These are phyloP conservation scores for Rhabdomys pumilio DNA, from an alignment of 2,797 vertebrate genomes.

Conservation along the genomic window DNA sequence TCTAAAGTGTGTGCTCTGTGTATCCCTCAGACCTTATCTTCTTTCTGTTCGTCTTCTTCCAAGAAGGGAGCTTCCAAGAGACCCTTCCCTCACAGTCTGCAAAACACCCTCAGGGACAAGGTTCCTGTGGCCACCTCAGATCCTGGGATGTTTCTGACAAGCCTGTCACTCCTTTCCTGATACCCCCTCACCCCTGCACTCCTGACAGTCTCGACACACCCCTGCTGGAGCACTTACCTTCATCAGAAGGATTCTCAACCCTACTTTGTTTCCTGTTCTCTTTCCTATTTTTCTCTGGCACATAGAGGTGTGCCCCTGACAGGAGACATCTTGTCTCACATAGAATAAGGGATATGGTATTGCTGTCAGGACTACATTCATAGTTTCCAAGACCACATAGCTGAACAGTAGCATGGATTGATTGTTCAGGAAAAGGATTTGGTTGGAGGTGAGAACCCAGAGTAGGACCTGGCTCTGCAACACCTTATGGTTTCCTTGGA, in stretches of 20 bases:
- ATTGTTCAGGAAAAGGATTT: slow-evolving; percentile 14
- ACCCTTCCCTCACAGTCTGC: neutral
- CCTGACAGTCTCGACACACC: neutral
- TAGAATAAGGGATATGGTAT: neutral
- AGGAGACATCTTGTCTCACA: neutral
- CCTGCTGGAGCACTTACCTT: neutral
- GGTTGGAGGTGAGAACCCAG: neutral
- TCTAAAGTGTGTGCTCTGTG: neutral
- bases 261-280: neutral
- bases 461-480: neutral
- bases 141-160: neutral
- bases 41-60: neutral
- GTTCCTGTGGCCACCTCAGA: neutral
- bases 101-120: neutral
- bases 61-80: neutral
- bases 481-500: neutral
- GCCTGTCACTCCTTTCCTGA: neutral
- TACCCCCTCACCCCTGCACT: neutral
- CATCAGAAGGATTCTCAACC: neutral
- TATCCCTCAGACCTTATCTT: neutral
- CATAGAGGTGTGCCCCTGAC: neutral
- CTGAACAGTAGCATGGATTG: neutral
- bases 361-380: slow-evolving; percentile 9
- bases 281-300: neutral
- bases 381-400: neutral